A percentile compares a stretch with the other conserved stretches of the same genome.
These are phyloP conservation scores for Chiloscyllium plagiosum DNA, from an alignment of 2,113 vertebrate species.

Conservation along the genomic window DNA sequence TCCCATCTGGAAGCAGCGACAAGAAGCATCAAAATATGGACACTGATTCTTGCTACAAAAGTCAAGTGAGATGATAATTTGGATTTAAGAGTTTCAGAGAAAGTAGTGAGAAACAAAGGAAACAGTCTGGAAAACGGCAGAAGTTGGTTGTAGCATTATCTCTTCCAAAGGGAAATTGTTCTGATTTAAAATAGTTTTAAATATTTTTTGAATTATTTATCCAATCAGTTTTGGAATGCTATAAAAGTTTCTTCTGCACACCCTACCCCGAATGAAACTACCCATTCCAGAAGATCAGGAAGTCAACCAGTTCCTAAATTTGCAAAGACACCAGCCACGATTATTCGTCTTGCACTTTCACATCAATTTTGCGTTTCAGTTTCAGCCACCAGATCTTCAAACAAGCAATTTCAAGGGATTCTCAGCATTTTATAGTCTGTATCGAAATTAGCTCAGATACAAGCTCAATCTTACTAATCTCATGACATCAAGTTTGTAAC, in stretches of 20 bases:
- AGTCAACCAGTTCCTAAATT: neutral
- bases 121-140: neutral
- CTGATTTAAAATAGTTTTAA: neutral
- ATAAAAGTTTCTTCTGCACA: neutral
- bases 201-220: neutral
- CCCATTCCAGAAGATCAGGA: neutral
- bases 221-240: neutral
- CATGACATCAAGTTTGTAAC: neutral
- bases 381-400: neutral
- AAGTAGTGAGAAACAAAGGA: neutral
- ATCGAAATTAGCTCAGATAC: neutral
- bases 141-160: neutral
- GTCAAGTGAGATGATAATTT: neutral
- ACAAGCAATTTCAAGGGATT: neutral
- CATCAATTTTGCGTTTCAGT: neutral
- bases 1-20: neutral
- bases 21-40: neutral
- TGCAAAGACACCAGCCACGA: neutral
- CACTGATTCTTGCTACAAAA: neutral
- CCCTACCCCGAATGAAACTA: neutral
- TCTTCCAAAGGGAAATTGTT: neutral
- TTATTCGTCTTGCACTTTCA: neutral
- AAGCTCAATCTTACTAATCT: neutral
- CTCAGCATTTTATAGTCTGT: neutral
- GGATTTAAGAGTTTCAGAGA: neutral